phyloP scores from a whole-genome alignment of 2,888 invertebrate species.

The Parelbella ahira region DNA sequence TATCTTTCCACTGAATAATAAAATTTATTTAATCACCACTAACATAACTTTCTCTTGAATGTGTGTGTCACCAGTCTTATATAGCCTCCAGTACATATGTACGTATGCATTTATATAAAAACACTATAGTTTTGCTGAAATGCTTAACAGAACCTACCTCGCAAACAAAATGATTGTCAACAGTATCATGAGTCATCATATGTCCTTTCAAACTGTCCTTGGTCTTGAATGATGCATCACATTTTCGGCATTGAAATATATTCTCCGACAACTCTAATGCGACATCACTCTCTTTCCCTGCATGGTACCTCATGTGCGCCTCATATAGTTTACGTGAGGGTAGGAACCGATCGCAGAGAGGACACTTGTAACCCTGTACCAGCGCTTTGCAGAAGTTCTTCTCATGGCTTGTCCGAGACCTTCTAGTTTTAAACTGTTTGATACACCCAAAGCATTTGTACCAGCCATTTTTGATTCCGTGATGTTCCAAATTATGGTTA shows the following conservation, averaged over 20 bases:
- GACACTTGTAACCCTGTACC: constrained; percentile 61
- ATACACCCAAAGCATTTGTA: constrained; percentile 68
- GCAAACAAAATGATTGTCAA: constrained; percentile 59
- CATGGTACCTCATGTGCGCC: constrained; percentile 54
- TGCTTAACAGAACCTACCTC: constrained; percentile 47
- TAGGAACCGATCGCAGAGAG: constrained; percentile 48
- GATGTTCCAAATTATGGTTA: constrained; percentile 48
- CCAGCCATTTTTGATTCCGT: constrained; percentile 49
- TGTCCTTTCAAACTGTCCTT: constrained; percentile 48
- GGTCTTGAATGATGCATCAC: constrained; percentile 47
- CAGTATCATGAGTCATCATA: constrained; percentile 39
- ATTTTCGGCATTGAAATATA: constrained; percentile 57
- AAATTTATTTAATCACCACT: too few species aligned
- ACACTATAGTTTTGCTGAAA: too few species aligned
- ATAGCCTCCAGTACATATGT: too few species aligned
- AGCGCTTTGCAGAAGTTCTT: constrained; percentile 55
- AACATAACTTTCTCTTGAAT: too few species aligned
- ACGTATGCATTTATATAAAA: too few species aligned
- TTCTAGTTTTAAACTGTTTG: constrained; percentile 51
- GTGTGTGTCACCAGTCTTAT: too few species aligned
- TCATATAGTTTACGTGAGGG: constrained; percentile 54
- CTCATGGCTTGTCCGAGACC: constrained; percentile 53
- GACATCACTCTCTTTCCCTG: constrained; percentile 37
- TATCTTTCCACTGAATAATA: too few species aligned
- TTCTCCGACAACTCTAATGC: constrained; percentile 44